Conservation (phyloP, 2,113 vertebrate genomes). For the Otis tarda region DNA sequence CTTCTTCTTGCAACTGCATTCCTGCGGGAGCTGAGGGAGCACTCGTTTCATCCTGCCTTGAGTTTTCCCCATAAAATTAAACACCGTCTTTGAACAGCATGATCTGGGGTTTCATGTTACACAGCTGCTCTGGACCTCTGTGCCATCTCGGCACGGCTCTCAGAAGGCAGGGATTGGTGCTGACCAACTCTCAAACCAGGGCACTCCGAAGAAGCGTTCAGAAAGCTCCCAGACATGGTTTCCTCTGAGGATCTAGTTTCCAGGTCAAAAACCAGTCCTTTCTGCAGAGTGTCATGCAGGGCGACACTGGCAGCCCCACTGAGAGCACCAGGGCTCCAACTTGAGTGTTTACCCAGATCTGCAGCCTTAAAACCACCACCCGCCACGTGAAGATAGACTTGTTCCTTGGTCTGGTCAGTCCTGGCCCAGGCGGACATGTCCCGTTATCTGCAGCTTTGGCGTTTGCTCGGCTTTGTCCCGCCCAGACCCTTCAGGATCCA, state of each 20-base stretch:
- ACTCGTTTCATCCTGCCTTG: neutral
- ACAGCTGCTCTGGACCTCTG: neutral
- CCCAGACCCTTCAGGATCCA: neutral
- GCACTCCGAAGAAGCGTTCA: neutral
- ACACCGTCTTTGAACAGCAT: neutral
- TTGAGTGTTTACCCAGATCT: neutral
- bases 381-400: neutral
- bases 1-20: neutral
- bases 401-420: neutral
- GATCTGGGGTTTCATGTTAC: neutral
- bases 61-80: neutral
- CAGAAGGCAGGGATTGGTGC: neutral
- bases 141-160: neutral
- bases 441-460: neutral
- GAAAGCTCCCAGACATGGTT: neutral
- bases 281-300: rapidly evolving
- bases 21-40: neutral
- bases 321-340: neutral
- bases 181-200: neutral
- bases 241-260: neutral
- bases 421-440: neutral
- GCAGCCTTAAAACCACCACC: neutral
- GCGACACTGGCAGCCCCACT: neutral
- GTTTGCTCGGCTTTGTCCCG: neutral
- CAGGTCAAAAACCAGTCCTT: neutral